A percentile compares a stretch with the other conserved stretches of the same genome.
phyloP scores from a whole-genome alignment of 2,797 vertebrate genomes.

The Agapornis canus region DNA sequence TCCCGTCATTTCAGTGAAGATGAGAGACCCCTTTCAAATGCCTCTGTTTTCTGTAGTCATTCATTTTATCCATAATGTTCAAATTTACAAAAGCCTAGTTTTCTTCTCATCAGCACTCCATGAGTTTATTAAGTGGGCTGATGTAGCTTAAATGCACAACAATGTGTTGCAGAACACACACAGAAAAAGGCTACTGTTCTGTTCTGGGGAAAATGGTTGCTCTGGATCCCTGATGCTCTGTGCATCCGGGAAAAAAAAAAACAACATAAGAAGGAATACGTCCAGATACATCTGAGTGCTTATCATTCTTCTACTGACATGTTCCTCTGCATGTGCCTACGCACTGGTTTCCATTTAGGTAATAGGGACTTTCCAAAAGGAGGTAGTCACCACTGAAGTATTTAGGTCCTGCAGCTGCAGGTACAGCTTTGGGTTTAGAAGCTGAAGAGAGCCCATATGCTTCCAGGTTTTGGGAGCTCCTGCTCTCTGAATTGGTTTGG shows the following conservation, averaged over 20 bases:
- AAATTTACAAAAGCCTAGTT: background rate
- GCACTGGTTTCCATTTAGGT: background rate
- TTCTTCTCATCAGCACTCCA: background rate
- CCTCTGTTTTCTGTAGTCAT: background rate
- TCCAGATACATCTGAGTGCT: background rate
- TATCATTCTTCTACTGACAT: background rate
- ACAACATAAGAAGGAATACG: background rate
- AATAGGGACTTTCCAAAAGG: constrained; percentile 22
- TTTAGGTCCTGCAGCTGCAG: background rate
- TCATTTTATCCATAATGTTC: background rate
- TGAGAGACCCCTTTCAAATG: background rate
- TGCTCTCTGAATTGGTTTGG: background rate
- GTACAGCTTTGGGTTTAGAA: background rate
- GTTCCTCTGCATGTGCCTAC: background rate
- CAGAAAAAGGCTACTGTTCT: background rate
- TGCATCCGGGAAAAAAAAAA: background rate
- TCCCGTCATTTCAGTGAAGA: background rate
- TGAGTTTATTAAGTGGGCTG: background rate
- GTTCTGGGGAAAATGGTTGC: background rate
- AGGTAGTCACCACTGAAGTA: background rate
- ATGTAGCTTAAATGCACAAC: background rate
- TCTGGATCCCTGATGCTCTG: background rate
- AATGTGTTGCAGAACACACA: background rate
- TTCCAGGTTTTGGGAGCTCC: background rate
- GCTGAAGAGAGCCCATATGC: background rate